phyloP scores from a whole-genome alignment of 2,113 vertebrate species.

The Pholis gunnellus region DNA sequence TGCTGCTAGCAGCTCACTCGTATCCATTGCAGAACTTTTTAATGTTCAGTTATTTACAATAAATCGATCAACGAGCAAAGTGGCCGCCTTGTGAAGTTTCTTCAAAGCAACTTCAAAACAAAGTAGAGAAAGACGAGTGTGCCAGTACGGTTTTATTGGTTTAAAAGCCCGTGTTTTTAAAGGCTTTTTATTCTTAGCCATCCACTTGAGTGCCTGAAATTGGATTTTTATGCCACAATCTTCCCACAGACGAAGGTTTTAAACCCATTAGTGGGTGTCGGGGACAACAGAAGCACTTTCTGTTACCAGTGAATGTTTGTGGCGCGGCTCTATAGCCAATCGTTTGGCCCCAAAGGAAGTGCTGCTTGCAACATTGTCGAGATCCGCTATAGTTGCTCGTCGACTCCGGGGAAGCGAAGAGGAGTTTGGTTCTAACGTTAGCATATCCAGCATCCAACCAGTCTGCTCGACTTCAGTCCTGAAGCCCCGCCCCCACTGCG shows the following conservation, averaged over 20 bases:
- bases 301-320: no score
- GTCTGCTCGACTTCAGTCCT: no score
- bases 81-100: neutral
- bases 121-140: neutral
- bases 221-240: neutral
- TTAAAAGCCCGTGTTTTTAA: neutral
- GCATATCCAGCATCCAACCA: no score
- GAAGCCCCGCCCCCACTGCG: no score
- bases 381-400: no score
- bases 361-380: no score
- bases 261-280: neutral
- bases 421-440: no score
- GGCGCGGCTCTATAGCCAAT: no score
- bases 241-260: neutral
- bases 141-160: neutral
- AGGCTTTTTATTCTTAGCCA: neutral
- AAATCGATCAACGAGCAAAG: neutral
- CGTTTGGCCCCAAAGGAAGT: neutral
- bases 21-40: neutral
- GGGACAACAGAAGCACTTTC: neutral
- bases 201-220: conserved; percentile 1
- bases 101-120: neutral
- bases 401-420: no score
- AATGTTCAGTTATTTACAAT: neutral
- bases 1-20: neutral